These are phyloP conservation scores for Cheilosia pagana DNA, from an alignment of 2,888 invertebrate genomes.

Conservation along the genomic window DNA sequence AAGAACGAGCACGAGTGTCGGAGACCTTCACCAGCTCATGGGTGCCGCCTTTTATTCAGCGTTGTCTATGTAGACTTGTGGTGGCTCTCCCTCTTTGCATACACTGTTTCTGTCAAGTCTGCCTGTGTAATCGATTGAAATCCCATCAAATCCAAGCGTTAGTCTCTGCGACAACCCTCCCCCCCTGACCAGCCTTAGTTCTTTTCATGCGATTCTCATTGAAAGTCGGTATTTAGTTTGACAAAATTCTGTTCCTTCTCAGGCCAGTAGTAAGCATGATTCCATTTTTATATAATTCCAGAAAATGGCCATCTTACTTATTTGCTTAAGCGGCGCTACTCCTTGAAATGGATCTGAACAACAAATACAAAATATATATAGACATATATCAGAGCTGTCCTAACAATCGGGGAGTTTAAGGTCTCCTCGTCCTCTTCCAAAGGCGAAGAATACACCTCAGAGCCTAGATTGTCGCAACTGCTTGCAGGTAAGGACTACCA, in stretches of 20 bases:
- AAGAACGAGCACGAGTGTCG: too few species aligned
- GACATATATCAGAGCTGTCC: slow-evolving; percentile 23
- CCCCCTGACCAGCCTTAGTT: neutral
- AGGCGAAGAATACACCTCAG: slow-evolving; percentile 36
- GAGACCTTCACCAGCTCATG: too few species aligned
- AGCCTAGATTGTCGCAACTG: slow-evolving; percentile 24
- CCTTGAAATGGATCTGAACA: slow-evolving; percentile 71
- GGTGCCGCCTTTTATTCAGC: too few species aligned
- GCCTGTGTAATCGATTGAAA: neutral
- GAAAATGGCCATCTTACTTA: slow-evolving; percentile 73
- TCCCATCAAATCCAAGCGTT: neutral
- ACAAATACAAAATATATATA: neutral
- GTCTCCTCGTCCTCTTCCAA: slow-evolving; percentile 37
- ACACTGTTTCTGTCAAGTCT: too few species aligned
- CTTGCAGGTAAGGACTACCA: slow-evolving; percentile 59
- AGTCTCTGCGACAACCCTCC: neutral
- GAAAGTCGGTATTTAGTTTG: slow-evolving; percentile 22
- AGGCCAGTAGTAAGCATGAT: slow-evolving; percentile 65
- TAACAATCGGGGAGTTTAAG: slow-evolving; percentile 47
- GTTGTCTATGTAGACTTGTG: too few species aligned
- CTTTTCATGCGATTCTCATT: slow-evolving; percentile 11
- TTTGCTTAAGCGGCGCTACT: slow-evolving; percentile 74
- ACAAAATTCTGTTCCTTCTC: slow-evolving; percentile 28
- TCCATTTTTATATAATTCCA: slow-evolving; percentile 73
- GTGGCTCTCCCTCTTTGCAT: too few species aligned